Evolutionary conservation across 1,140 invertebrate genomes (phyloP), one percentile per base, ranked within the genome.

Genomic region (Anagrus nilaparvatae): DNA sequence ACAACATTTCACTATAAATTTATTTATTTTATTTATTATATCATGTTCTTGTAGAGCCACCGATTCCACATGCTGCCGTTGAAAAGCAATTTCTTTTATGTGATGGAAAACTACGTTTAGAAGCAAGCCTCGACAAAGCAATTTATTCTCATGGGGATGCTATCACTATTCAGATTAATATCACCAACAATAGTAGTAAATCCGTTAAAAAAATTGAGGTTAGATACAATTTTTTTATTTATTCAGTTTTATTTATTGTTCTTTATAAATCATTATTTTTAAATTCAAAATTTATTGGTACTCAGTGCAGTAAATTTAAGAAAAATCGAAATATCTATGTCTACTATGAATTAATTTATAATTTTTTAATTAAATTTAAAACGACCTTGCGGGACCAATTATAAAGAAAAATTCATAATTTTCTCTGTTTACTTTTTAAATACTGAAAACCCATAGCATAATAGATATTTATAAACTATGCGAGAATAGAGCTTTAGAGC

Each of bases 171-270:
- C 87, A 84, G 58, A 79, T 98, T 7, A 75, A 82, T 44, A 78
- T 99, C 34, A 79, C 79, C 48, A 99, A 99, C 65, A 91, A 92
- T 53, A 96, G 90, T 53, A 89, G 83, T 58, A 96, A 94, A 69
- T 93, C 87, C 44, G 87, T 98, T 6, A 82, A 90, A 56, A 84
- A 91, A 68, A 84, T 99, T 46, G 89, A 81, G 75, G 82, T 84
- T 76, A 73, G 43, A 28, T 44, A 7, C n/a, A 31, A 25, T 4
- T 40, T 19, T 18, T n/a, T 6, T 41, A 38, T 25, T 29, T 14
- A 10, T 12, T 40, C 32, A 12, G 0, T 24, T 40, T 32, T 40
- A 2, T 33, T 41, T 30, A 24, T 40, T 30, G 23, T 30, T 21
- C 18, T 35, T 34, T 29, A 32, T 25, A 44, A 9, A 9, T 24